Evolutionary conservation across 2,797 vertebrate species (phyloP).

Genomic region (Notolepis coatsorum): DNA sequence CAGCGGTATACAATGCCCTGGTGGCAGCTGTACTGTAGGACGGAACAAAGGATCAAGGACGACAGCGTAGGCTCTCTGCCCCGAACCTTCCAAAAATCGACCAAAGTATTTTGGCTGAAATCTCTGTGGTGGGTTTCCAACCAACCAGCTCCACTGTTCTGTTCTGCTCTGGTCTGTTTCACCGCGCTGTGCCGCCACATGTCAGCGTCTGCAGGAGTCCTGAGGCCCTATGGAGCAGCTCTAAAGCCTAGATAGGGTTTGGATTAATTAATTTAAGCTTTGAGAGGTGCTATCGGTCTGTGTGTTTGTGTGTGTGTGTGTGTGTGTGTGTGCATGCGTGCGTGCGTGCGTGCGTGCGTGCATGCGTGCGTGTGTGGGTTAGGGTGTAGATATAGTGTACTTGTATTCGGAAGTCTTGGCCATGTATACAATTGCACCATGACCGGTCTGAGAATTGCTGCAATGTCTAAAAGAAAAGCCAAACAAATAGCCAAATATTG

Average conservation of each 20-base stretch:
- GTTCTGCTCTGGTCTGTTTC: background rate
- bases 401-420: too few species aligned
- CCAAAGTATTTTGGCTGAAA: background rate
- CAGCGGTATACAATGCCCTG: slow-evolving; percentile 20
- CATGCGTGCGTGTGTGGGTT: background rate
- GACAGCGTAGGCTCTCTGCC: slow-evolving; percentile 12
- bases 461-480: too few species aligned
- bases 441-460: too few species aligned
- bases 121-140: slow-evolving; percentile 5
- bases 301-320: slow-evolving; percentile 2
- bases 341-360: background rate
- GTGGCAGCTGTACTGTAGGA: too few species aligned
- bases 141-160: background rate
- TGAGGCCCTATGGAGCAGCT: slow-evolving; percentile 20
- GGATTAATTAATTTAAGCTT: slow-evolving; percentile 29
- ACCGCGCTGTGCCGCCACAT: slow-evolving; percentile 27
- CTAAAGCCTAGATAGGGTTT: slow-evolving; percentile 16
- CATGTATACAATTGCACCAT: too few species aligned
- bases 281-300: slow-evolving; percentile 12
- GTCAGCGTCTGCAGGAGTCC: slow-evolving; percentile 33
- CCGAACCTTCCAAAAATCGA: background rate
- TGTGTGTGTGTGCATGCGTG: slow-evolving; percentile 1
- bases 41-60: too few species aligned
- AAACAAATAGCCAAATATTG: too few species aligned
- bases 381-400: too few species aligned